Conservation (phyloP, 2,113 vertebrate genomes). For the Caranx ignobilis region DNA sequence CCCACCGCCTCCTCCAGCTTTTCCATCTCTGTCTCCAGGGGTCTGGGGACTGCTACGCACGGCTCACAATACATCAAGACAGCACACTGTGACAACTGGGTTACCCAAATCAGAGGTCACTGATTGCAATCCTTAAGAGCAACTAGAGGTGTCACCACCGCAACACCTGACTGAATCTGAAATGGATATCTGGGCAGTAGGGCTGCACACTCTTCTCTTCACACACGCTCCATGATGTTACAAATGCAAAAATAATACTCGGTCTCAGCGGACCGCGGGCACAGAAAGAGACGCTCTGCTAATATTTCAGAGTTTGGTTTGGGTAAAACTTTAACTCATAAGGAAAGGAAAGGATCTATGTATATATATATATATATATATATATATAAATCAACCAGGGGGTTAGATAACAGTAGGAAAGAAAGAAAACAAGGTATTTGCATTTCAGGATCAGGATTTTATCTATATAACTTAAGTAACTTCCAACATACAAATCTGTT, state of each 20-base stretch:
- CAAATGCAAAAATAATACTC: constrained; percentile 34
- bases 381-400: too few relatives aligned
- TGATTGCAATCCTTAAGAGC: constrained; percentile 81
- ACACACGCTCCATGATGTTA: constrained; percentile 27
- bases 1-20: constrained; percentile 33
- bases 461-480: neutral
- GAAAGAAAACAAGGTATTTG: neutral
- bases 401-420: too few relatives aligned
- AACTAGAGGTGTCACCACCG: constrained; percentile 73
- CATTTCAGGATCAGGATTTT: neutral
- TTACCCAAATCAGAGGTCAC: constrained; percentile 81
- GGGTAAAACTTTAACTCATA: constrained; percentile 9
- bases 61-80: constrained; percentile 68
- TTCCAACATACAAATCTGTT: neutral
- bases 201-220: constrained; percentile 43
- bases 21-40: constrained; percentile 55
- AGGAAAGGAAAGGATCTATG: neutral
- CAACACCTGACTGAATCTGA: constrained; percentile 73
- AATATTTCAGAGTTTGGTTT: constrained; percentile 10
- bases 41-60: constrained; percentile 22
- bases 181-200: constrained; percentile 69
- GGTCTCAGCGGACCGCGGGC: constrained; percentile 13
- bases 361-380: neutral
- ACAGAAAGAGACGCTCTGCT: constrained; percentile 8
- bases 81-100: constrained; percentile 65